phyloP scores from a whole-genome alignment of 2,888 invertebrate species.

The Noctua comes region DNA sequence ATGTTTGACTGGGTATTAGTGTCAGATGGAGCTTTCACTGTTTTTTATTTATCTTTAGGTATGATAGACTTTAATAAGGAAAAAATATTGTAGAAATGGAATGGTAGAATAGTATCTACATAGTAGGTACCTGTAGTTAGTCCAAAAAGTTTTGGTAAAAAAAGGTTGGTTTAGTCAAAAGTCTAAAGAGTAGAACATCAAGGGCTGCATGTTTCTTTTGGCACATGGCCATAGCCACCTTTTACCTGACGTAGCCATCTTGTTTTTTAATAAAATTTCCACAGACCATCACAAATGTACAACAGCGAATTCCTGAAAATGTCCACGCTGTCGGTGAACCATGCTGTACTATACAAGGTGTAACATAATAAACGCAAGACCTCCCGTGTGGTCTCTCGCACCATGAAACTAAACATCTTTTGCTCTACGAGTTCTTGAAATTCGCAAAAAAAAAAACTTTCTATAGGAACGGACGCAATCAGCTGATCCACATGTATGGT shows the following conservation, averaged over 20 bases:
- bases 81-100: neutral
- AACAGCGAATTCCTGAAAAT: neutral
- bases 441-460: too few species aligned
- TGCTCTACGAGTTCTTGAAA: too few species aligned
- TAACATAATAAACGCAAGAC: too few species aligned
- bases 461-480: too few species aligned
- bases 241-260: neutral
- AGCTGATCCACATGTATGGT: too few species aligned
- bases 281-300: neutral
- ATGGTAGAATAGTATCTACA: neutral
- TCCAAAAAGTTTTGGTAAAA: neutral
- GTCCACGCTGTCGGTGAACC: neutral
- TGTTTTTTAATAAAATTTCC: neutral
- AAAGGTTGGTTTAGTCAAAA: neutral
- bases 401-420: too few species aligned
- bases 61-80: neutral
- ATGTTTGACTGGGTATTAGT: slow-evolving; percentile 38
- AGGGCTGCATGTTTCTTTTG: neutral
- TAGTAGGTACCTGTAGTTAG: neutral
- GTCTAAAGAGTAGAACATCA: neutral
- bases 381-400: too few species aligned
- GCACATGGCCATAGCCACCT: neutral
- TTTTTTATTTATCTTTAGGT: slow-evolving; percentile 4
- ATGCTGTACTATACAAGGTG: neutral
- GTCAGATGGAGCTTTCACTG: slow-evolving; percentile 27